These are phyloP conservation scores for Sesia apiformis DNA, from an alignment of 2,888 invertebrate species.

Conservation along the genomic window DNA sequence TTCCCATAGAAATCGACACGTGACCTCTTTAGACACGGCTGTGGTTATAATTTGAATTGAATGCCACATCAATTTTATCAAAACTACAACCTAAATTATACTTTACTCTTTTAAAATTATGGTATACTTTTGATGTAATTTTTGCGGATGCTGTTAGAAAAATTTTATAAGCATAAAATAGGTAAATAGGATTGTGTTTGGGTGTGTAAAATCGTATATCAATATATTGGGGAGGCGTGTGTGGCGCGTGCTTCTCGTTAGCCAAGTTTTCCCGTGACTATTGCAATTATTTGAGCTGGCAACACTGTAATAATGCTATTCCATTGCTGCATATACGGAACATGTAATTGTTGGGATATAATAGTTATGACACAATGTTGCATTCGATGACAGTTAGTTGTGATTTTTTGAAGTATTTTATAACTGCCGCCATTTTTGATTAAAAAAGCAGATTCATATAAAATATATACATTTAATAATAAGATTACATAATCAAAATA, in stretches of 20 bases:
- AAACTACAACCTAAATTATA: not conserved
- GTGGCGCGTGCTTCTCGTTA: conserved; percentile 54
- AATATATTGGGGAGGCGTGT: conserved; percentile 58
- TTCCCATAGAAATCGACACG: conserved; percentile 67
- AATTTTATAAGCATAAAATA: conserved; percentile 44
- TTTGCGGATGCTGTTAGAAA: conserved; percentile 16
- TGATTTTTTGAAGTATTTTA: too few species aligned
- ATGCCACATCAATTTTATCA: not conserved
- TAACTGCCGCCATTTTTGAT: too few species aligned
- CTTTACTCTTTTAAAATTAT: not conserved
- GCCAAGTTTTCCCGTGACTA: conserved; percentile 54
- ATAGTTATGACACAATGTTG: too few species aligned
- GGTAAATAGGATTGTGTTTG: conserved; percentile 52
- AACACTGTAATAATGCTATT: too few species aligned
- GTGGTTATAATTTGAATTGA: not conserved
- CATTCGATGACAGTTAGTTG: too few species aligned
- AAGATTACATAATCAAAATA: too few species aligned
- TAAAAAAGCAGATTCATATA: too few species aligned
- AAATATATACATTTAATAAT: too few species aligned
- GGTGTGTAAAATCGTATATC: conserved; percentile 36
- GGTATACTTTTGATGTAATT: not conserved
- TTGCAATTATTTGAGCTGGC: conserved; percentile 4
- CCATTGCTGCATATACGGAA: too few species aligned
- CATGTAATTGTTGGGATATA: too few species aligned
- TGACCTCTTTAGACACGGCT: conserved; percentile 46